Evolutionary conservation across 2,888 invertebrate species (phyloP), one percentile per base, ranked within the genome.

Genomic region (Perizoma flavofasciatum): DNA sequence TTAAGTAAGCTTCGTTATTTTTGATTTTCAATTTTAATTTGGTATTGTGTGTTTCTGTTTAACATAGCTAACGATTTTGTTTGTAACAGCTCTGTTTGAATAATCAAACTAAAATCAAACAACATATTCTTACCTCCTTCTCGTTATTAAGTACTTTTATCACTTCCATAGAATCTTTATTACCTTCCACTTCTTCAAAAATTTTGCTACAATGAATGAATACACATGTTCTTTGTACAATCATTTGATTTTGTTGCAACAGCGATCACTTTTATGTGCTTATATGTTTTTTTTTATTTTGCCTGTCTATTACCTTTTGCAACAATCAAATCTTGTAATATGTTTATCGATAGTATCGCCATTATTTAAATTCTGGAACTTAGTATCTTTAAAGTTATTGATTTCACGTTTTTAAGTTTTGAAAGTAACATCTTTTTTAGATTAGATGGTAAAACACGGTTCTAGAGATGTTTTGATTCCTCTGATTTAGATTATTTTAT

Each of bases 201-300:
- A 40, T 4, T 40, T 9, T 40, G 8, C 4, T 39, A 22, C 22
- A 22, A 3, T 39, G 4, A 8, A 39, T 39, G 0, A 7, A 39
- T 4, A 10, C 10, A 4, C 5, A 10, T 10, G 41, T 37, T 56
- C n/a, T 47, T 5, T 47, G 11, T 80, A 82, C 78, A 81, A 80
- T 70, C 55, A 54, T 68, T 77, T 78, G 81, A 75, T 83, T 82
- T 65, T 85, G 79, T 85, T 79, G 69, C 76, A 85, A 84, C 74
- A 79, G 81, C 67, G 81, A 75, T 69, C 57, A 43, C 54, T 71
- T 61, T 55, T 61, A 7, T 37, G 5, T 37, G 5, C 37, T 37
- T 37, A 59, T 51, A 48, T 22, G 48, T 63, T 68, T 77, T 76
- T 74, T 62, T 79, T 77, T 74, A 81, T 79, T 45, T 52, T 55